Evolutionary conservation across 37 sponge, comb jelly and placozoan genomes (phyloP).

Genomic region (Spongilla lacustris): DNA sequence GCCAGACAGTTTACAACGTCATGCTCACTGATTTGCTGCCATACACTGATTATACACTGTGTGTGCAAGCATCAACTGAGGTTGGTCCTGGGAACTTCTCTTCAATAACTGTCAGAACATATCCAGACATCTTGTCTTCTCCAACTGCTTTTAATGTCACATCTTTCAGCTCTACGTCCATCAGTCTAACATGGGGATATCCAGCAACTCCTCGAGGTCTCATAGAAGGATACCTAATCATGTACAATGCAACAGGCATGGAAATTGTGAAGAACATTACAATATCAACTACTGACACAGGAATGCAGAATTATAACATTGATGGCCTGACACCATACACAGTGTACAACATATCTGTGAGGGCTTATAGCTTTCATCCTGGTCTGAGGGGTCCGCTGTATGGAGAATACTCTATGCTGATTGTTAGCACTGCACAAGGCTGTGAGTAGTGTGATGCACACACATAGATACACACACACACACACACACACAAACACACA

Average conservation of each 20-base stretch:
- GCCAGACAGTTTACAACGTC: not conserved
- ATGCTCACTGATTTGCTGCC: constrained; percentile 2
- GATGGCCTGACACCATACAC: not conserved
- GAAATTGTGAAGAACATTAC: constrained; percentile 6
- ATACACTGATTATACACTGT: constrained; percentile 30
- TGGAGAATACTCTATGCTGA: too few relatives aligned
- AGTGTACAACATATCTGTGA: not conserved
- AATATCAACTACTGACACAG: not conserved
- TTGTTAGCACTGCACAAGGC: too few relatives aligned
- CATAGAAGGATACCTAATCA: too few relatives aligned
- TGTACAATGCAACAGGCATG: too few relatives aligned
- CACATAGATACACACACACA: too few relatives aligned
- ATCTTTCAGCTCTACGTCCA: not conserved
- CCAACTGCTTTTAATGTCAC: not conserved
- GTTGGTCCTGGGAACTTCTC: constrained; percentile 34
- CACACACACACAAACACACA: too few relatives aligned
- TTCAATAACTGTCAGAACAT: not conserved
- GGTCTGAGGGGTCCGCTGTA: not conserved
- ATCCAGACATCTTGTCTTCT: not conserved
- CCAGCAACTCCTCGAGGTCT: too few relatives aligned
- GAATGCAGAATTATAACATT: not conserved
- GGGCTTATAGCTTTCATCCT: not conserved
- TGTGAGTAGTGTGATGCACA: too few relatives aligned
- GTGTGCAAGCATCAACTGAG: constrained; percentile 35
- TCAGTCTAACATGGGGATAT: too few relatives aligned